Evolutionary conservation across 2,113 vertebrate genomes (phyloP).

Genomic region (Orientallactaga bullata): DNA sequence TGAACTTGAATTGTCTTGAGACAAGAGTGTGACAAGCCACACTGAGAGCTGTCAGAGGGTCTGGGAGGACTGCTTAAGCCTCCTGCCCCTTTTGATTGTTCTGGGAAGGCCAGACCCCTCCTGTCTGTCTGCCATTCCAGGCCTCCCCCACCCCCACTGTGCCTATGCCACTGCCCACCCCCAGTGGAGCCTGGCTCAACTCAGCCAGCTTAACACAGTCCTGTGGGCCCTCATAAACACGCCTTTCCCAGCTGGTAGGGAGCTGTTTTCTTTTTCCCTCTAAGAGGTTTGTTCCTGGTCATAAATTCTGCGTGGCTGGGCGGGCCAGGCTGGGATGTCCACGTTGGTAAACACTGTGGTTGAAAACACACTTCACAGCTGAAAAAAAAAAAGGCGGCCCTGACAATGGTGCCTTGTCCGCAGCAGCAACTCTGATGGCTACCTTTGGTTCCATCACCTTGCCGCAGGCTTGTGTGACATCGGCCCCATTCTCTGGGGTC

Average conservation of each 20-base stretch:
- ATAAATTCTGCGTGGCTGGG: conserved; percentile 85
- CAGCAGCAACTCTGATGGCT: conserved; percentile 78
- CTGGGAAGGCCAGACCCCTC: conserved; percentile 70
- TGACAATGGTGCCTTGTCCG: conserved; percentile 86
- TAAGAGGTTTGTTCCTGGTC: conserved; percentile 86
- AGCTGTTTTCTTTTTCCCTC: conserved; percentile 68
- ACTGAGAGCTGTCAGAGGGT: conserved; percentile 67
- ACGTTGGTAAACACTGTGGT: conserved; percentile 82
- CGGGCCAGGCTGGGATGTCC: conserved; percentile 76
- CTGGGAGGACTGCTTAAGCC: conserved; percentile 69
- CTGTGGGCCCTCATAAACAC: conserved; percentile 73
- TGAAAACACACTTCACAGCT: conserved; percentile 84
- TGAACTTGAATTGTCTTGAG: conserved; percentile 62
- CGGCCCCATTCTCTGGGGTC: conserved; percentile 82
- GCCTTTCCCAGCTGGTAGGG: conserved; percentile 61
- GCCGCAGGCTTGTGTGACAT: conserved; percentile 85
- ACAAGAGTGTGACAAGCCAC: conserved; percentile 72
- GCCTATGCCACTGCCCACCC: background rate
- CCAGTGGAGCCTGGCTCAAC: conserved; percentile 78
- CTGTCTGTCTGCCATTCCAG: conserved; percentile 51
- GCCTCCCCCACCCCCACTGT: conserved; percentile 70
- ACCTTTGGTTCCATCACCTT: conserved; percentile 86
- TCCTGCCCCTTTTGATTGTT: conserved; percentile 78
- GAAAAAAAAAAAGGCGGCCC: conserved; percentile 78
- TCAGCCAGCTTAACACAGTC: conserved; percentile 68